A percentile compares a stretch with the other conserved stretches of the same genome.
These are phyloP conservation scores for Caenorhabditis wallacei DNA, from an alignment of 2,888 invertebrate genomes.

Conservation along the genomic window DNA sequence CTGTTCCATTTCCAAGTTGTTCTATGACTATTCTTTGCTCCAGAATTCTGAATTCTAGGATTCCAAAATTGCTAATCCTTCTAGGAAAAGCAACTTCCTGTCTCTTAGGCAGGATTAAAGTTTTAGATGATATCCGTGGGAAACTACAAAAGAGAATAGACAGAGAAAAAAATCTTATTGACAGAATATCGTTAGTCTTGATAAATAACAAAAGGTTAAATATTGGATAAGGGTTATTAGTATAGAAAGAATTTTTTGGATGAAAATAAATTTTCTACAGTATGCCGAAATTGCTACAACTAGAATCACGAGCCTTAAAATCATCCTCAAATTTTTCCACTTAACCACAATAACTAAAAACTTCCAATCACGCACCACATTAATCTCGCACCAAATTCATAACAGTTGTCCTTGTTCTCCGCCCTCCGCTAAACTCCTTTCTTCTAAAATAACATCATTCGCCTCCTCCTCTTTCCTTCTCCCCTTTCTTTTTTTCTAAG, in stretches of 20 bases:
- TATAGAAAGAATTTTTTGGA: too few relatives aligned
- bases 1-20: neutral
- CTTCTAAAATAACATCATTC: slow-evolving; percentile 7
- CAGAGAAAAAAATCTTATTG: neutral
- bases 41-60: neutral
- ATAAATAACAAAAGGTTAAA: too few relatives aligned
- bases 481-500: neutral
- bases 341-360: too few relatives aligned
- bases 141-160: neutral
- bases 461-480: neutral
- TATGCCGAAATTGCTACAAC: too few relatives aligned
- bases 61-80: neutral
- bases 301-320: too few relatives aligned
- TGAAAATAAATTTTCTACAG: too few relatives aligned
- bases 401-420: neutral
- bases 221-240: too few relatives aligned
- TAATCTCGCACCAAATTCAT: neutral
- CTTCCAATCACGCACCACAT: too few relatives aligned
- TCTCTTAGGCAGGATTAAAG: neutral
- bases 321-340: too few relatives aligned
- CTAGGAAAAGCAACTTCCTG: neutral
- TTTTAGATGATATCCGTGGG: slow-evolving; percentile 16
- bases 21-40: neutral
- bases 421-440: neutral
- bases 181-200: too few relatives aligned